phyloP scores from a whole-genome alignment of 2,888 invertebrate species.

The Ormyrus thymus region DNA sequence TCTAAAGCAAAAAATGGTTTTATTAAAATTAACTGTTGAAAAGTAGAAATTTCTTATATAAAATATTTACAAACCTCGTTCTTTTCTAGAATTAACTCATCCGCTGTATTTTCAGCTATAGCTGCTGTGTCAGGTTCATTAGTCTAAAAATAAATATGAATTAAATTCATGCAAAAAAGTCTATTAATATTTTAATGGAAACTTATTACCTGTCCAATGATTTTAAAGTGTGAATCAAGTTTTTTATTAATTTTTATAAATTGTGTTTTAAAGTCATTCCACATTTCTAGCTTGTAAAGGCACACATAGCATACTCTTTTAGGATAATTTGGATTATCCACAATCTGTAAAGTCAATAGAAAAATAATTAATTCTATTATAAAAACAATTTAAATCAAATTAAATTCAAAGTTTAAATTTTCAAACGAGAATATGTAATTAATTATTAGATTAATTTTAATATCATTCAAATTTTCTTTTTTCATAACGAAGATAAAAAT shows the following conservation, averaged over 20 bases:
- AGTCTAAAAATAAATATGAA: constrained; percentile 27
- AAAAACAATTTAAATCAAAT: neutral
- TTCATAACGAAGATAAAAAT: too few relatives aligned
- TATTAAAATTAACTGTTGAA: neutral
- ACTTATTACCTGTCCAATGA: constrained; percentile 50
- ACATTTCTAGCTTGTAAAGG: constrained; percentile 71
- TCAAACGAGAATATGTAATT: too few relatives aligned
- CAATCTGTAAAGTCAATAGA: constrained; percentile 62
- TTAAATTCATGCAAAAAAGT: neutral
- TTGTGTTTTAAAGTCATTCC: constrained; percentile 69
- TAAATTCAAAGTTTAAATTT: too few relatives aligned
- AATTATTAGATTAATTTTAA: too few relatives aligned
- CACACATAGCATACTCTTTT: constrained; percentile 69
- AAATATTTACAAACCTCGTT: constrained; percentile 39
- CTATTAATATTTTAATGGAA: neutral
- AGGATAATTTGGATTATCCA: constrained; percentile 65
- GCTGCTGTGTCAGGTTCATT: constrained; percentile 47
- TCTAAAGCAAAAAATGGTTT: constrained; percentile 32
- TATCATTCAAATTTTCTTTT: too few relatives aligned
- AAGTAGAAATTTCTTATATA: constrained; percentile 4
- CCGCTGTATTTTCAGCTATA: constrained; percentile 32
- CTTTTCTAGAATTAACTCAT: constrained; percentile 42
- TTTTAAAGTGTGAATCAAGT: constrained; percentile 35
- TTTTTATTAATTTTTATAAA: constrained; percentile 65
- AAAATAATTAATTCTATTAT: neutral